These are phyloP conservation scores for Prunella himalayana DNA, from an alignment of 2,113 vertebrate species.

Conservation along the genomic window DNA sequence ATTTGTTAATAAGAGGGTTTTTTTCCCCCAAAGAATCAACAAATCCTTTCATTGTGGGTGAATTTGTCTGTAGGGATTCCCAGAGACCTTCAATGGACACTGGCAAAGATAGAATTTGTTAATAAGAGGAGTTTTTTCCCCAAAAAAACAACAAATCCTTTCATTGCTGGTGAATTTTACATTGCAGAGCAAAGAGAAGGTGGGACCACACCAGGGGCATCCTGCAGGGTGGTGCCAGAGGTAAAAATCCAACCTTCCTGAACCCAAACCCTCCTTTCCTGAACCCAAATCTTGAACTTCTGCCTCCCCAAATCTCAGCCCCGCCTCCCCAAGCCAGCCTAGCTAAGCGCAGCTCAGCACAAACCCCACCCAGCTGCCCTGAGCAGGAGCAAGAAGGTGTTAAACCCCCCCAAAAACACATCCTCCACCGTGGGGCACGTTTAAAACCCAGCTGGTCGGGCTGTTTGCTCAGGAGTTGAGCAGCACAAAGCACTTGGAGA, in stretches of 20 bases:
- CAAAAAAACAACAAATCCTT: too few relatives aligned
- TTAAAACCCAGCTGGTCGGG: not conserved
- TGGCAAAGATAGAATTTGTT: too few relatives aligned
- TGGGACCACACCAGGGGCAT: not conserved
- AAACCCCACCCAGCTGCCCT: not conserved
- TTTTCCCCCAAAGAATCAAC: not conserved
- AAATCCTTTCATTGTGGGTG: fast-evolving
- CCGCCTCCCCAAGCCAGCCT: not conserved
- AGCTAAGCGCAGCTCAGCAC: not conserved
- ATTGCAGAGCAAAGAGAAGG: not conserved
- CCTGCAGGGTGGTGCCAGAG: not conserved
- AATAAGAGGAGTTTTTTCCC: too few relatives aligned
- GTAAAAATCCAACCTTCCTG: fast-evolving
- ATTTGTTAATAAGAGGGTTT: not conserved
- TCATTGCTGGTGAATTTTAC: not conserved
- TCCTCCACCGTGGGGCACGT: fast-evolving
- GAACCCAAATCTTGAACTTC: not conserved
- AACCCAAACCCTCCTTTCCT: not conserved
- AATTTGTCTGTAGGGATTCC: too few relatives aligned
- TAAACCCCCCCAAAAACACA: not conserved
- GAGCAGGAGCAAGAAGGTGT: not conserved
- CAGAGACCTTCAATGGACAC: too few relatives aligned
- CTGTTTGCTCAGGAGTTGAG: not conserved
- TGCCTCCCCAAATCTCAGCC: not conserved
- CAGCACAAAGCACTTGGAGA: slow-evolving; percentile 19